These are phyloP conservation scores for Tetragonisca angustula DNA, from an alignment of 2,888 invertebrate genomes.

Conservation along the genomic window DNA sequence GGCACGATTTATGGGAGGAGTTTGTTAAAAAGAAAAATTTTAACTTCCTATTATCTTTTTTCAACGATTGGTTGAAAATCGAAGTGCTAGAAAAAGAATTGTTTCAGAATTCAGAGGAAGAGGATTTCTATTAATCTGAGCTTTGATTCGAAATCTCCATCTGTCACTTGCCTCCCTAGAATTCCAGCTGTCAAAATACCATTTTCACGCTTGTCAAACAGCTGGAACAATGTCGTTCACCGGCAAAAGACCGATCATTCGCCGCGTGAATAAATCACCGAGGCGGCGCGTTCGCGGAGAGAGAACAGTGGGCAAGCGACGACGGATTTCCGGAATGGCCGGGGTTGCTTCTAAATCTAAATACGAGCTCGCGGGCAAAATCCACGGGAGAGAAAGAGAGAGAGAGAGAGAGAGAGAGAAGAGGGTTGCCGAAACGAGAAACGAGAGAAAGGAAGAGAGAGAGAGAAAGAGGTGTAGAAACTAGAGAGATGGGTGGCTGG, in stretches of 20 bases:
- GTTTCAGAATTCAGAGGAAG: neutral
- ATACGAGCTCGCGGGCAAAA: slow-evolving; percentile 55
- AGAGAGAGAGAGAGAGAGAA: slow-evolving; percentile 25
- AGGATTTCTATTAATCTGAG: neutral
- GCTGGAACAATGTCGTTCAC: neutral
- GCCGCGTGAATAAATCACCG: neutral
- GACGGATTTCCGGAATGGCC: slow-evolving; percentile 57
- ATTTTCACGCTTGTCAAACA: neutral
- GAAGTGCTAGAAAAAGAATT: neutral
- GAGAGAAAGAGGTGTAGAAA: slow-evolving; percentile 51
- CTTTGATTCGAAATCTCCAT: neutral
- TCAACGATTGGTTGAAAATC: neutral
- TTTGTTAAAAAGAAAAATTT: too few species aligned
- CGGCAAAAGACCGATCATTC: neutral
- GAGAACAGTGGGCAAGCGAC: slow-evolving; percentile 11
- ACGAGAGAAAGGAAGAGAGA: slow-evolving; percentile 34
- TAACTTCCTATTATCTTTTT: neutral
- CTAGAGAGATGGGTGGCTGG: slow-evolving; percentile 61
- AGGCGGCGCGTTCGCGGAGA: neutral
- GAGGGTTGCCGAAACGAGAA: slow-evolving; percentile 16
- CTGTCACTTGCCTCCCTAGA: too few species aligned
- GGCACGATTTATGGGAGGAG: too few species aligned
- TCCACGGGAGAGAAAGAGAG: slow-evolving; percentile 24
- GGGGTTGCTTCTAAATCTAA: slow-evolving; percentile 63
- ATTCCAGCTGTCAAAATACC: neutral